A percentile compares a stretch with the other conserved stretches of the same genome.
Evolutionary conservation across 2,888 invertebrate genomes (phyloP).

Genomic region (Sphinx pinastri): DNA sequence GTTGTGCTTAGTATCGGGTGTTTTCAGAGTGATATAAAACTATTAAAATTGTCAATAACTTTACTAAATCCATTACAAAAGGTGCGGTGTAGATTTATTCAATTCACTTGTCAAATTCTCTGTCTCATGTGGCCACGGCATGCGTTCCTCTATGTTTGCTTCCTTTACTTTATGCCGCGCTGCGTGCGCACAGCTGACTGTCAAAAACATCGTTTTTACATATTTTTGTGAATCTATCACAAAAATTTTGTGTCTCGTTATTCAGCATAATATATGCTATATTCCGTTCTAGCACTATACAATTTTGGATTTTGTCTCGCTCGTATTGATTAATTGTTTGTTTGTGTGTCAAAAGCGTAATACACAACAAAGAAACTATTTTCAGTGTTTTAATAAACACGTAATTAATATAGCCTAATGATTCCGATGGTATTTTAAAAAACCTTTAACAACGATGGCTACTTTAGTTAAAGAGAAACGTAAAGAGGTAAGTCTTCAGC

Average conservation of each 20-base stretch:
- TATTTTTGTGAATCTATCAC: too few relatives aligned
- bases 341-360: conserved; percentile 3
- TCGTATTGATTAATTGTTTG: conserved; percentile 6
- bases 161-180: too few relatives aligned
- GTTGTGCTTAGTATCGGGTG: too few relatives aligned
- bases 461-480: conserved; percentile 74
- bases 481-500: conserved; percentile 55
- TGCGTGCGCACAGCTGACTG: conserved; percentile 10
- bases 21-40: too few relatives aligned
- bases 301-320: background rate
- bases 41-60: too few relatives aligned
- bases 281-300: background rate
- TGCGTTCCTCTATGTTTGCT: too few relatives aligned
- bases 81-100: too few relatives aligned
- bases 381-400: background rate
- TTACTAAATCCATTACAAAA: too few relatives aligned
- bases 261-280: background rate
- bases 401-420: background rate
- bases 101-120: too few relatives aligned
- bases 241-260: too few relatives aligned
- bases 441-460: conserved; percentile 54
- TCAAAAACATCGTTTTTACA: background rate
- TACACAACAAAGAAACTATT: conserved; percentile 25
- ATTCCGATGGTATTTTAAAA: background rate
- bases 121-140: too few relatives aligned